Evolutionary conservation across 2,113 vertebrate species (phyloP).

Genomic region (Odocoileus hemionus): DNA sequence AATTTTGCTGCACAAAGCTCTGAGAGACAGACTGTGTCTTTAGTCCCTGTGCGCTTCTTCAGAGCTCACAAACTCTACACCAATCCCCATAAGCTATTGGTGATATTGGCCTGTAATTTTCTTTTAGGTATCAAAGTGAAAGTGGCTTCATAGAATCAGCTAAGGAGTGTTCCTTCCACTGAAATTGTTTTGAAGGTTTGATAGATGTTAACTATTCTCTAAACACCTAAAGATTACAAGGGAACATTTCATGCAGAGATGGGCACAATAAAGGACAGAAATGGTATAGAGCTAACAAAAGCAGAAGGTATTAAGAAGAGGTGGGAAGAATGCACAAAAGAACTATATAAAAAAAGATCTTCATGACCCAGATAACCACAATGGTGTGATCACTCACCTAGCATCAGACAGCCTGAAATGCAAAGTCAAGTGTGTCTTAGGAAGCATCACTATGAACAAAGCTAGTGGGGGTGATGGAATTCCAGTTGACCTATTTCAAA

Average conservation of each 20-base stretch:
- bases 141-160: neutral
- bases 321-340: neutral
- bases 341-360: neutral
- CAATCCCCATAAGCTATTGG: neutral
- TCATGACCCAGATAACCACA: neutral
- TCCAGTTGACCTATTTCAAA: neutral
- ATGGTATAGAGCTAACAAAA: neutral
- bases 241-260: neutral
- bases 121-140: neutral
- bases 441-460: neutral
- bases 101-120: neutral
- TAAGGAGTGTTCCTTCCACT: neutral
- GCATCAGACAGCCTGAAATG: fast-evolving
- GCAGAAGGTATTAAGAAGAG: neutral
- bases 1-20: neutral
- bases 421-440: neutral
- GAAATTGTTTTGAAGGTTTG: neutral
- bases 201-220: neutral
- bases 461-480: neutral
- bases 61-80: neutral
- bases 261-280: neutral
- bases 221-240: neutral
- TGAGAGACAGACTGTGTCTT: neutral
- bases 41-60: neutral
- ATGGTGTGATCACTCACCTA: neutral